These are phyloP conservation scores for Seladonia tumulorum DNA, from an alignment of 2,888 invertebrate genomes.

Conservation along the genomic window DNA sequence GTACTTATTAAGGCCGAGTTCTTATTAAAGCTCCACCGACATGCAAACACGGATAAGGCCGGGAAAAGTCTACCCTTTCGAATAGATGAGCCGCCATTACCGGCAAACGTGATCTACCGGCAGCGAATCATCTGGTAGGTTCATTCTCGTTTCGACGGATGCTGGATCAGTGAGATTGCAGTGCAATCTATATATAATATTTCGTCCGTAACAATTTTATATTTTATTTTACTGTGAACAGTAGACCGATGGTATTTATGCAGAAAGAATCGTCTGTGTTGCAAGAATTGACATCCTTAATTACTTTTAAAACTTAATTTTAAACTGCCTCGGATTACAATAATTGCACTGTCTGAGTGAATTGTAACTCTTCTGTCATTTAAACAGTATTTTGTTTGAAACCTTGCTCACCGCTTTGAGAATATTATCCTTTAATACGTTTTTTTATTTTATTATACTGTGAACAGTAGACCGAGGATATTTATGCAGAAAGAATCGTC, in stretches of 20 bases:
- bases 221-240: not conserved
- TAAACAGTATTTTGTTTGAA: too few species aligned
- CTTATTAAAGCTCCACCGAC: constrained; percentile 78
- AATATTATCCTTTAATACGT: too few species aligned
- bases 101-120: constrained; percentile 52
- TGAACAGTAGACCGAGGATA: not conserved
- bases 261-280: too few species aligned
- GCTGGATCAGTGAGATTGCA: not conserved
- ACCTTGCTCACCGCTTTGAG: too few species aligned
- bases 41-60: constrained; percentile 75
- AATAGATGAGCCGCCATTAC: constrained; percentile 53
- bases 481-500: too few species aligned
- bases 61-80: constrained; percentile 38
- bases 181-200: not conserved
- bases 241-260: too few species aligned
- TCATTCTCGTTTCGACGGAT: not conserved
- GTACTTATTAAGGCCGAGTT: constrained; percentile 81
- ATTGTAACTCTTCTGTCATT: too few species aligned
- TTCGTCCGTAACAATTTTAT: not conserved
- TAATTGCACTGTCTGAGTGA: too few species aligned
- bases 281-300: too few species aligned
- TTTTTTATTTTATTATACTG: not conserved
- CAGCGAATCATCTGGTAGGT: not conserved
- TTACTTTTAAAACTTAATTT: too few species aligned
- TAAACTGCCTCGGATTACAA: too few species aligned